Evolutionary conservation across 2,888 invertebrate species (phyloP).

Genomic region (Agelastica alni): DNA sequence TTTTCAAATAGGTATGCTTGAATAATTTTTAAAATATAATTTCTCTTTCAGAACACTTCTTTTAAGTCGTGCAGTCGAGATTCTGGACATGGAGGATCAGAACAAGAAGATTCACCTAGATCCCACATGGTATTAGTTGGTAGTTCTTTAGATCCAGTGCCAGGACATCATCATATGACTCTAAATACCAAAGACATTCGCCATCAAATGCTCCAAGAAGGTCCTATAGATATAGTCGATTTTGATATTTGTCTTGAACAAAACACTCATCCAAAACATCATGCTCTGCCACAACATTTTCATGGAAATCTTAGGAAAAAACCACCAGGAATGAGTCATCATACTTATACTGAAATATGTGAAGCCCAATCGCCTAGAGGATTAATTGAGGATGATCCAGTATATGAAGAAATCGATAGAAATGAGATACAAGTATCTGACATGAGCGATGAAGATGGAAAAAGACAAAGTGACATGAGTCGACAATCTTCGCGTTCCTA

Average conservation of each 20-base stretch:
- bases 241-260: slow-evolving; percentile 47
- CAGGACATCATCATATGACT: slow-evolving; percentile 58
- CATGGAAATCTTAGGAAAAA: slow-evolving; percentile 52
- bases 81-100: slow-evolving; percentile 67
- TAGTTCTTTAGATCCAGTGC: slow-evolving; percentile 50
- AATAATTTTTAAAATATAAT: too few species aligned
- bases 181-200: slow-evolving; percentile 61
- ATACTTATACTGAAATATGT: slow-evolving; percentile 78
- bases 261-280: slow-evolving; percentile 45
- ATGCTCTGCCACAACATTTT: slow-evolving; percentile 44
- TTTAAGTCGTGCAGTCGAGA: slow-evolving; percentile 76
- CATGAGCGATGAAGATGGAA: slow-evolving; percentile 78
- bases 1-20: too few species aligned
- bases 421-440: slow-evolving; percentile 74
- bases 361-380: slow-evolving; percentile 59
- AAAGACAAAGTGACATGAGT: slow-evolving; percentile 73
- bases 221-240: slow-evolving; percentile 47
- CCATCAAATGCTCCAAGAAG: slow-evolving; percentile 55
- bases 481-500: slow-evolving; percentile 75
- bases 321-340: slow-evolving; percentile 60
- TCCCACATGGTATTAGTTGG: slow-evolving; percentile 58
- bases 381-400: slow-evolving; percentile 74
- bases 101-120: slow-evolving; percentile 70
- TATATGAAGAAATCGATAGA: slow-evolving; percentile 80
- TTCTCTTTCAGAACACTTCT: slow-evolving; percentile 76